phyloP scores from a whole-genome alignment of 2,888 invertebrate genomes.

The Cremastinae sp. region DNA sequence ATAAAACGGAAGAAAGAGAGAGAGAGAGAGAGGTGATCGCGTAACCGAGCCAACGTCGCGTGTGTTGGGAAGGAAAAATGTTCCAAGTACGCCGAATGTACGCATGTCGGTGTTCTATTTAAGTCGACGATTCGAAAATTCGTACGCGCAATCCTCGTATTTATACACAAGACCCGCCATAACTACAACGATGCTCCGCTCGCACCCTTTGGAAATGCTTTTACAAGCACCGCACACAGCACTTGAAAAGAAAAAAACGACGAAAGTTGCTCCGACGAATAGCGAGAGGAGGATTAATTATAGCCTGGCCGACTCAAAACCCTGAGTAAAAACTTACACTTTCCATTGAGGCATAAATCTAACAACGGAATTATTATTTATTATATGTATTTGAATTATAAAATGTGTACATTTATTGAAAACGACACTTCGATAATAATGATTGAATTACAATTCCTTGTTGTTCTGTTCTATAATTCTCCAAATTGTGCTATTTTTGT shows the following conservation, averaged over 20 bases:
- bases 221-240: conserved; percentile 25
- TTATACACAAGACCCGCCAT: conserved; percentile 6
- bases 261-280: neutral
- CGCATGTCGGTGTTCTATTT: conserved; percentile 53
- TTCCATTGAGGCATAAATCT: conserved; percentile 23
- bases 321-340: conserved; percentile 17
- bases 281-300: conserved; percentile 25
- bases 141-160: conserved; percentile 31
- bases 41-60: neutral
- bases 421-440: too few species aligned
- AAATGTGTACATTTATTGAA: too few species aligned
- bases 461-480: conserved; percentile 69
- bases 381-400: conserved; percentile 32
- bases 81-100: conserved; percentile 33
- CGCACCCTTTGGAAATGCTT: conserved; percentile 38
- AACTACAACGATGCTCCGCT: conserved; percentile 31
- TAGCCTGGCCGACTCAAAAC: conserved; percentile 24
- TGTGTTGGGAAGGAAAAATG: neutral
- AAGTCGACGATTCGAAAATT: conserved; percentile 45
- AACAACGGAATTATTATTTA: conserved; percentile 11
- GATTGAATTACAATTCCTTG: conserved; percentile 15
- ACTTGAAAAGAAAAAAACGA: neutral
- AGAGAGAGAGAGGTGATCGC: neutral
- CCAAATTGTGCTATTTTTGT: conserved; percentile 66
- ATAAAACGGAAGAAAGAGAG: too few species aligned